phyloP scores from a whole-genome alignment of 2,888 invertebrate species.

The Physocephala rufipes region DNA sequence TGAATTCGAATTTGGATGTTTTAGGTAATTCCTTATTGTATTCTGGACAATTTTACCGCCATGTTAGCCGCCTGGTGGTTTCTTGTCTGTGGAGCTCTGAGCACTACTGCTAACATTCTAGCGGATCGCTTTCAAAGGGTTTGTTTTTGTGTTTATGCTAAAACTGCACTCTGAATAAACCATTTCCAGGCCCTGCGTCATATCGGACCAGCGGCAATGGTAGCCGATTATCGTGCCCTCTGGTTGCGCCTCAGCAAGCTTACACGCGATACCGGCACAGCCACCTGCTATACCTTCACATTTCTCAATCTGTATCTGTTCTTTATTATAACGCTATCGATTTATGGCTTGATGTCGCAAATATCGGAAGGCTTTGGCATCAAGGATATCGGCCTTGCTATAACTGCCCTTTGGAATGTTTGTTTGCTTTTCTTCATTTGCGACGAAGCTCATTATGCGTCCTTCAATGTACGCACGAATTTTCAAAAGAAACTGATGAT shows the following conservation, averaged over 20 bases:
- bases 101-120: conserved; percentile 72
- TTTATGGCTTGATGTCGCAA: conserved; percentile 78
- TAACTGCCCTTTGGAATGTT: conserved; percentile 74
- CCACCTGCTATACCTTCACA: conserved; percentile 75
- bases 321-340: conserved; percentile 77
- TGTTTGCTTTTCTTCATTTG: conserved; percentile 77
- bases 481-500: conserved; percentile 79
- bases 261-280: conserved; percentile 73
- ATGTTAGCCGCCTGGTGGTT: conserved; percentile 79
- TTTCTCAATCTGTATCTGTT: conserved; percentile 76
- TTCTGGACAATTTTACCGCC: conserved; percentile 75
- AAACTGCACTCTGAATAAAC: neutral
- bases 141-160: conserved; percentile 3
- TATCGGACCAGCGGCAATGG: conserved; percentile 74
- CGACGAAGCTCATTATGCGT: conserved; percentile 79
- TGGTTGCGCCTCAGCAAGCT: conserved; percentile 78
- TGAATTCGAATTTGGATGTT: neutral
- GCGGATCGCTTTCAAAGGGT: conserved; percentile 77
- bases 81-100: conserved; percentile 73
- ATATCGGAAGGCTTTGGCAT: conserved; percentile 77
- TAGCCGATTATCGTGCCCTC: conserved; percentile 75
- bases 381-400: conserved; percentile 75
- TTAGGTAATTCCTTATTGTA: conserved; percentile 74
- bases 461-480: conserved; percentile 76
- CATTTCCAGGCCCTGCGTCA: conserved; percentile 70